Evolutionary conservation across 1,140 invertebrate species (phyloP).

Genomic region (Forficula auricularia): DNA sequence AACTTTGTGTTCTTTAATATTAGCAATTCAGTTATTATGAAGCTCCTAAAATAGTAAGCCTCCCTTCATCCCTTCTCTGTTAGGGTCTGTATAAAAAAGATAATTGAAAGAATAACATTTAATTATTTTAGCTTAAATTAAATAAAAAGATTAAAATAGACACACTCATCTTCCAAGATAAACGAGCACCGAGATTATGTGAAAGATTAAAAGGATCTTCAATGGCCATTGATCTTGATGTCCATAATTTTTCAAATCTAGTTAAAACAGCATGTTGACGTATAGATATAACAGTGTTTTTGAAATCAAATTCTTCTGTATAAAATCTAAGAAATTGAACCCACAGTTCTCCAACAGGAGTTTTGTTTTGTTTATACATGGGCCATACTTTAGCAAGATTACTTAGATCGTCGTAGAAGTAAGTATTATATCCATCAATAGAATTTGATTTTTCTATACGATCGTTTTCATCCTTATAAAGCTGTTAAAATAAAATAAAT

Average conservation of each 20-base stretch:
- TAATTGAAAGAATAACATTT: too few relatives aligned
- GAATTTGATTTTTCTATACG: neutral
- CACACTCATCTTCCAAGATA: constrained; percentile 38
- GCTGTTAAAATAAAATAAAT: constrained; percentile 2
- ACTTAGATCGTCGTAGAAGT: constrained; percentile 10
- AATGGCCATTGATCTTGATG: constrained; percentile 34
- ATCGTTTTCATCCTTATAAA: constrained; percentile 1
- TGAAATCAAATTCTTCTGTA: constrained; percentile 35
- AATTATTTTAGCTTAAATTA: too few relatives aligned
- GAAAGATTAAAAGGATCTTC: constrained; percentile 44
- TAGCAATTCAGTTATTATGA: too few relatives aligned
- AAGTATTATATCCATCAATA: constrained; percentile 10
- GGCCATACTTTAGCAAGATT: constrained; percentile 18
- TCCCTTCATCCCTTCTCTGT: too few relatives aligned
- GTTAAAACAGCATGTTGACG: constrained; percentile 28
- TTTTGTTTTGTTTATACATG: constrained; percentile 22
- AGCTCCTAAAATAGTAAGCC: too few relatives aligned
- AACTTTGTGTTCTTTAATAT: too few relatives aligned
- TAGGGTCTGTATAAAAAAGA: too few relatives aligned
- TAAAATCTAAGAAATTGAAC: constrained; percentile 32
- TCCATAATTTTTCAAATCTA: constrained; percentile 40
- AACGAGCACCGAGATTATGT: constrained; percentile 38
- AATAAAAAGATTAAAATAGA: too few relatives aligned
- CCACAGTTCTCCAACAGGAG: constrained; percentile 26
- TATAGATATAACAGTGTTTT: constrained; percentile 35